Percentiles rank a stretch among this genome's conserved stretches.
Conservation (phyloP, 2,113 vertebrate species). For the Orthonyx spaldingii region DNA sequence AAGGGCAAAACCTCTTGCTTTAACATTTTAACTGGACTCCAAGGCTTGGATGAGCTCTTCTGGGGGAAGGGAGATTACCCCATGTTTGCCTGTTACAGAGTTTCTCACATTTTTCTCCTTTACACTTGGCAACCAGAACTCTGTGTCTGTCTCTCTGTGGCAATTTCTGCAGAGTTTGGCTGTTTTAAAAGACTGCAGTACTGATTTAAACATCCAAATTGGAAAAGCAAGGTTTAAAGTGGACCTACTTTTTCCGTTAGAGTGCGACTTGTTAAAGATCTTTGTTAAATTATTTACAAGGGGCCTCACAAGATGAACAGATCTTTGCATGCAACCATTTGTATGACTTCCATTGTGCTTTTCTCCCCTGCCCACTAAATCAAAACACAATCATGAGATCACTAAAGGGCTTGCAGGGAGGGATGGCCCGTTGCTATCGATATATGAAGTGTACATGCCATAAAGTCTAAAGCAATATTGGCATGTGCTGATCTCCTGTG, state of each 20-base stretch:
- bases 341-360: neutral
- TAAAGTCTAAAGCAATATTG: neutral
- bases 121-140: neutral
- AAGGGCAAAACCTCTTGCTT: neutral
- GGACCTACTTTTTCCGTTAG: neutral
- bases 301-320: neutral
- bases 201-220: neutral
- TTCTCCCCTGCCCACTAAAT: neutral
- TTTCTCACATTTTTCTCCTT: conserved; percentile 22
- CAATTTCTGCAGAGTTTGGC: neutral
- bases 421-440: neutral
- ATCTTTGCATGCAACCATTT: neutral
- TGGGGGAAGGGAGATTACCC: neutral
- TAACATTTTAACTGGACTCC: neutral
- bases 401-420: neutral
- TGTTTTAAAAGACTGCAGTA: neutral
- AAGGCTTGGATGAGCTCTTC: neutral
- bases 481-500: neutral
- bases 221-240: neutral
- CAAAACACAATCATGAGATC: neutral
- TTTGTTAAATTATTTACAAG: conserved; percentile 14
- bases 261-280: neutral
- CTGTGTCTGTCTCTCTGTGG: neutral
- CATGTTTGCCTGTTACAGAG: neutral
- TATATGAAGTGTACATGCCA: neutral